phyloP scores from a whole-genome alignment of 2,888 invertebrate genomes.

The Apodemia duryi region DNA sequence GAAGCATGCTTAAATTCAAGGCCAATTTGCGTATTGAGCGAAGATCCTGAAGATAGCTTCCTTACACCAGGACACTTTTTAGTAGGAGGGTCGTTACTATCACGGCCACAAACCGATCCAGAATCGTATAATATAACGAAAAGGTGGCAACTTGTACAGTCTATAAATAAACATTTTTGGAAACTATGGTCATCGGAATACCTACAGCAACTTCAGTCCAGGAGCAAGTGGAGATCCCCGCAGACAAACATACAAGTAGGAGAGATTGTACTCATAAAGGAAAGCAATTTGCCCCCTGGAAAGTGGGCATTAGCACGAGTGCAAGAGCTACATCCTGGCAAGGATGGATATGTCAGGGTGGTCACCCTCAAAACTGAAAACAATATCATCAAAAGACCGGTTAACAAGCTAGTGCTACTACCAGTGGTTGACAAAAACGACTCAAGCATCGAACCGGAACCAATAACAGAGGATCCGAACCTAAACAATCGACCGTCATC shows the following conservation, averaged over 20 bases:
- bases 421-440: background rate
- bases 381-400: conserved; percentile 4
- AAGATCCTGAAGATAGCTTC: background rate
- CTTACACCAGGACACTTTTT: no score
- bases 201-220: background rate
- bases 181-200: conserved; percentile 12
- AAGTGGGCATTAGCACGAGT: conserved; percentile 2
- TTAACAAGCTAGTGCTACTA: background rate
- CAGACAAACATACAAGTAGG: conserved; percentile 2
- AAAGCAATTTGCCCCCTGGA: background rate
- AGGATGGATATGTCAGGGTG: conserved; percentile 8
- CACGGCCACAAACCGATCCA: background rate
- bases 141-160: conserved; percentile 6
- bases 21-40: background rate
- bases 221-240: conserved; percentile 6
- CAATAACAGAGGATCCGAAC: background rate
- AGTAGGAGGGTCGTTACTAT: background rate
- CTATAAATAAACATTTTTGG: conserved; percentile 11
- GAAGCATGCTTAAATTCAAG: conserved; percentile 13
- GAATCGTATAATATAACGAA: background rate
- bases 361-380: conserved; percentile 14
- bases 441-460: background rate
- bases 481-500: no score
- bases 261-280: conserved; percentile 3
- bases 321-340: background rate